These are phyloP conservation scores for Sebastes miniatus DNA, from an alignment of 2,797 vertebrate species.

Conservation along the genomic window DNA sequence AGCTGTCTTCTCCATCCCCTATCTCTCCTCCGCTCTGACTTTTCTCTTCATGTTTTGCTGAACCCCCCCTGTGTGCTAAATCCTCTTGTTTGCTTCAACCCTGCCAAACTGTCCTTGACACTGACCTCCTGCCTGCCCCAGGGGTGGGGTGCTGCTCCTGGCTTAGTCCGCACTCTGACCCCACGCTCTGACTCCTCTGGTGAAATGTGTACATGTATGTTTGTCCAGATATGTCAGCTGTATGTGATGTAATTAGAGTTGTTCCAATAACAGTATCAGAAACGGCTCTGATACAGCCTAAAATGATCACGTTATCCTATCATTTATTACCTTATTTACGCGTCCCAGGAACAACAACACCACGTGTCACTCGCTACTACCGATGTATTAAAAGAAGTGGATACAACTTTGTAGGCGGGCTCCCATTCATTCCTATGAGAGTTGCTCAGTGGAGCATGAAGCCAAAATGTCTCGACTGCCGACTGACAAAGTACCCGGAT, in stretches of 20 bases:
- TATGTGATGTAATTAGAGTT: neutral
- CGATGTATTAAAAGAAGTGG: too few relatives aligned
- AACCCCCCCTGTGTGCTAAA: conserved; percentile 26
- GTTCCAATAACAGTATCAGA: neutral
- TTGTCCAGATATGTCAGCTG: conserved; percentile 10
- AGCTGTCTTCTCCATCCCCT: neutral
- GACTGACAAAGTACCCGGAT: too few relatives aligned
- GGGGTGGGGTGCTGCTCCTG: conserved; percentile 13
- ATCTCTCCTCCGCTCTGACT: neutral
- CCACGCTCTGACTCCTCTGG: conserved; percentile 29
- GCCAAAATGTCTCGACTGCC: too few relatives aligned
- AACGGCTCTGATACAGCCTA: too few relatives aligned
- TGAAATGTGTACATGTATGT: conserved; percentile 50
- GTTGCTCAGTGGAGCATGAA: too few relatives aligned
- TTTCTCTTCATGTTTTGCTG: neutral
- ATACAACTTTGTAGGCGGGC: too few relatives aligned
- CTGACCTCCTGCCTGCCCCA: conserved; percentile 37
- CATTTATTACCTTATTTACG: too few relatives aligned
- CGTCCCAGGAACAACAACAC: too few relatives aligned
- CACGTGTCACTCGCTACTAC: too few relatives aligned
- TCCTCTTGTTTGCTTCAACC: conserved; percentile 28
- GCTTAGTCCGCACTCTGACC: conserved; percentile 26
- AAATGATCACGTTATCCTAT: too few relatives aligned
- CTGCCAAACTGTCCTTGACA: conserved; percentile 27
- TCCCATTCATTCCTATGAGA: too few relatives aligned